Evolutionary conservation across 2,113 vertebrate genomes (phyloP), one percentile per base, ranked within the genome.

Genomic region (Sinocyclocheilus grahami): DNA sequence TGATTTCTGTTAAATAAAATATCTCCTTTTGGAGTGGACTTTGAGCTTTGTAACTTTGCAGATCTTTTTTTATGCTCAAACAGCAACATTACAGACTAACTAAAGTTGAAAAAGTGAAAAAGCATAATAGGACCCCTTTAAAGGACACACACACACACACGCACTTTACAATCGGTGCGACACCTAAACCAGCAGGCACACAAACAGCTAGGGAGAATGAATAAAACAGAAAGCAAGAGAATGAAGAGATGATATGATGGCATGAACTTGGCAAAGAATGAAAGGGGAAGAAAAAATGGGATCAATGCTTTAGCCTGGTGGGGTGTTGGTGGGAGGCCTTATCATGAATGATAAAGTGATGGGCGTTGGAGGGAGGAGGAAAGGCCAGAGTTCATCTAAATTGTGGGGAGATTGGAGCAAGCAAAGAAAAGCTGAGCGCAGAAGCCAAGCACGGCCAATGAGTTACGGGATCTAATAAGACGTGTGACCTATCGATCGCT

Each of bases 321-420:
- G 87, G 82, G 90, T 89, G 63, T 37, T 87, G 51, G 86, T 87
- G 55, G 88, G 85, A 80, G 58, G 63, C 10, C 27, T 12, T 20
- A 55, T 30, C 80, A 88, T 86, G 84, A 90, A 91, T 91, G 89
- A 78, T 33, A 82, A 67, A 87, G 86, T 87, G 90, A 91, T 85
- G 88, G 88, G 90, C n/a, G 91, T 87, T 86, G 11, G 85, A 88
- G 87, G 89, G 90, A 89, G 24, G 27, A 87, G 48, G 75, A 76
- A 60, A 77, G 53, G 22, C 67, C 12, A 60, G 46, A 69, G 63
- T 39, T 77, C 10, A 80, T 78, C 51, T 77, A 84, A 83, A 72
- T 69, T 72, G 84, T 58, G 58, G 39, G 75, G 24, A 82, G 48
- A 85, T 75, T 74, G 75, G 27, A 37, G n/a, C 51, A 71, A 87